Base-by-base conservation (phyloP, 2,797 vertebrate species). In the Mormyrus proboscirostris region DNA sequence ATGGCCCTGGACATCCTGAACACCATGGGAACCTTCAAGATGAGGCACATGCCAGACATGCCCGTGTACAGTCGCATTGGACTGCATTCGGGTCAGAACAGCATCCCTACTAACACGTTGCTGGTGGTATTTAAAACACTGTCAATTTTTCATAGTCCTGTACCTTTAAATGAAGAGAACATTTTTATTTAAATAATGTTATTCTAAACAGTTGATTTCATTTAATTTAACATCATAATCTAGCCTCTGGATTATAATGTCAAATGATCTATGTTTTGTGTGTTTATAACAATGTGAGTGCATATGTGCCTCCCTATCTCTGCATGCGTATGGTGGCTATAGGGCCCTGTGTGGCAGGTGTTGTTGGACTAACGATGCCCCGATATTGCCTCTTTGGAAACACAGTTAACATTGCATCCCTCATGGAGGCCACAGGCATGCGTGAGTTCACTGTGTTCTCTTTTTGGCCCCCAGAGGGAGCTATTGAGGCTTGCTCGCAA, bases 1-100 rank as follows among this genome's bases (percentile, higher is more conserved):
- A 97, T 98, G 97, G 94, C 97, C 6, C 93, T 98, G 82, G 97
- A 98, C 93, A 98, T 98, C 92, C 95, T 99, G 90, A 98, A 97
- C 85, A 97, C 97, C 0, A 95, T 98, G 90, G 97, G 97, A 14
- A 96, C 95, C 0, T 99, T 98, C 91, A 97, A 97, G 92, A 98
- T 98, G 97, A 96, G 95, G 88, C 97, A 98, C 91, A 97, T 98
- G 96, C 97, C 98, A 0, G 96, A 97, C 0, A 95, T 98, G 57
- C 97, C 97, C 0, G 95, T 99, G 86, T 95, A 95, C 93, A 97
- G 98, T 90, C 93, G 96, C 19, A 98, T 97, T 0, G 97, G 97
- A 44, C 94, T 99, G 14, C 96, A 98, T 91, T 96, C 97, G 95
- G 97, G 97, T 97, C 92, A 92, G 93, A 82, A 25, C 25, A 51